Evolutionary conservation across 2,888 invertebrate species (phyloP).

Genomic region (Nasonia oneida): DNA sequence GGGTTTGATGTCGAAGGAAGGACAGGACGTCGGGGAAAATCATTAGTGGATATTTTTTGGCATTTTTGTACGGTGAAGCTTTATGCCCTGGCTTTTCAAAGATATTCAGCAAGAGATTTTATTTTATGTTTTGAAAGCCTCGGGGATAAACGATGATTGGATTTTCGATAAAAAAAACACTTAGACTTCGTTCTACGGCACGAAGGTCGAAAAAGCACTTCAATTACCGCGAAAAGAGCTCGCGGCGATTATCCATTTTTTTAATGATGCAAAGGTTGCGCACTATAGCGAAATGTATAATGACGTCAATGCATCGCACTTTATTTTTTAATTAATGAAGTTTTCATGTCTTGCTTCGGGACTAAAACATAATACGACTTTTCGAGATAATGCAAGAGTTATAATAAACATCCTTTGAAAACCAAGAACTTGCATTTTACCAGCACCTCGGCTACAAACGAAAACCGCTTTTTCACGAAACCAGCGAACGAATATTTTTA

Average conservation of each 20-base stretch:
- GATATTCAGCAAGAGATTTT: too few relatives aligned
- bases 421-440: not conserved
- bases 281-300: not conserved
- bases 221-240: not conserved
- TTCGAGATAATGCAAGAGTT: too few relatives aligned
- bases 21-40: not conserved
- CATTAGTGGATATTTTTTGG: not conserved
- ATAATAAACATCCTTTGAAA: not conserved
- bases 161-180: too few relatives aligned
- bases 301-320: not conserved
- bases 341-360: not conserved
- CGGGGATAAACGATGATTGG: too few relatives aligned
- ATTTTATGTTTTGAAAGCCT: too few relatives aligned
- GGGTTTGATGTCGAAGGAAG: not conserved
- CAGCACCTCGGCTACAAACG: not conserved
- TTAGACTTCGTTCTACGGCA: not conserved
- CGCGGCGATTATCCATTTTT: not conserved
- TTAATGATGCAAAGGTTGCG: conserved; percentile 22
- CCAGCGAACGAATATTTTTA: not conserved
- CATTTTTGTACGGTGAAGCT: not conserved
- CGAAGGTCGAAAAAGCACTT: not conserved
- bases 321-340: conserved; percentile 1
- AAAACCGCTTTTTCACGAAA: not conserved
- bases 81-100: not conserved
- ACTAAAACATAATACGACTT: too few relatives aligned